A percentile compares a stretch with the other conserved stretches of the same genome.
phyloP scores from a whole-genome alignment of 1,140 invertebrate species.

The Patella vulgata region DNA sequence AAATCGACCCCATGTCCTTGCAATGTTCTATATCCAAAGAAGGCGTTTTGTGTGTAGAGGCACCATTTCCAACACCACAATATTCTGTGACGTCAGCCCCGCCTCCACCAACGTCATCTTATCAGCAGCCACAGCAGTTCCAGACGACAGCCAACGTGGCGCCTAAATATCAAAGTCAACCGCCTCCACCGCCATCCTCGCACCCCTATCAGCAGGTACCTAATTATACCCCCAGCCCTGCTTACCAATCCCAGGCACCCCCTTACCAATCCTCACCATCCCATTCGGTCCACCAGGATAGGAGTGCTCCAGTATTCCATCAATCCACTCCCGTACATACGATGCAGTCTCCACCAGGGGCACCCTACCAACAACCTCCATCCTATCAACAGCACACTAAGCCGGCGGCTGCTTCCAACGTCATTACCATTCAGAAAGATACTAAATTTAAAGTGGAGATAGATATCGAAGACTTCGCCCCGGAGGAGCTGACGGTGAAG shows the following conservation, averaged over 20 bases:
- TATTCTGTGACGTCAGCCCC: constrained; percentile 45
- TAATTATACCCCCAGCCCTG: background rate
- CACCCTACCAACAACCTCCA: constrained; percentile 8
- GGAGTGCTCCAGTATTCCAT: background rate
- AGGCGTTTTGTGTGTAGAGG: constrained; percentile 59
- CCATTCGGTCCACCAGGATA: background rate
- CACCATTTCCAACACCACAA: constrained; percentile 49
- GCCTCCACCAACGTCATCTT: background rate
- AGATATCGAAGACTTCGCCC: constrained; percentile 60
- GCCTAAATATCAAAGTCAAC: constrained; percentile 3
- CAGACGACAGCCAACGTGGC: background rate
- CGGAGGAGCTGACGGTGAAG: constrained; percentile 62
- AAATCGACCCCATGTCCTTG: constrained; percentile 57
- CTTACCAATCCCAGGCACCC: background rate
- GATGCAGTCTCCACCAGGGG: background rate
- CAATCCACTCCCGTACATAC: constrained; percentile 1
- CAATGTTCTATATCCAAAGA: constrained; percentile 60
- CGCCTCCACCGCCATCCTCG: constrained; percentile 2
- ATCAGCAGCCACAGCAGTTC: background rate
- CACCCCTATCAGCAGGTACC: background rate
- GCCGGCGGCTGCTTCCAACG: constrained; percentile 19
- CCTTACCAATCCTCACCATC: background rate
- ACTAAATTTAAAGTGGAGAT: constrained; percentile 57
- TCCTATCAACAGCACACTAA: constrained; percentile 1
- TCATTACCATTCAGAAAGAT: constrained; percentile 35